Base-by-base conservation (phyloP, 2,113 vertebrate genomes). In the Gila orcuttii region DNA sequence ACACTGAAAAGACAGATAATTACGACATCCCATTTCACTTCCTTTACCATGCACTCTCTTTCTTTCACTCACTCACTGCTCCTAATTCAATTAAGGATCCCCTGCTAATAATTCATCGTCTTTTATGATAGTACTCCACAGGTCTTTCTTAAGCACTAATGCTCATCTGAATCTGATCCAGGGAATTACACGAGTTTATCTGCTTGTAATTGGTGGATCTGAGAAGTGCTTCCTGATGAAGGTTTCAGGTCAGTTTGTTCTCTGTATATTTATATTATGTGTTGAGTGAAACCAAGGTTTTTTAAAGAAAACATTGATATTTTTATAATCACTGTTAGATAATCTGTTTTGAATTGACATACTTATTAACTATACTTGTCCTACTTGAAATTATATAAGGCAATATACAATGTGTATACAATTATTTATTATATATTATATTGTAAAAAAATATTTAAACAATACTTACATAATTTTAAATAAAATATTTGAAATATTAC, bases 41-140 rank as follows among this genome's bases (percentile, higher is more conserved):
- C 19, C 10, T n/a, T 60, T 57, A 13, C 33, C 31, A 13, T 36
- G 25, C 6, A 0, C 33, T 25, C 36, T 57, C 55, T 21, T 19
- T 55, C 19, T 21, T 6, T 55, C 52, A 6, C 17, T 55, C 52
- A 4, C 68, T 71, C 19, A 21, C 33, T 36, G 19, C 55, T 79
- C 17, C 50, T 23, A 19, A 59, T 45, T 79, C 57, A 62, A 10
- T 79, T 79, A 64, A 45, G 23, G 23, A 28, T 45, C 59, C 78
- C 36, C 59, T 64, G 15, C 78, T 82, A 82, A 82, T 82, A 68
- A 62, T 62, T 19, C 28, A 79, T 47, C 8, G 17, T 82, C 45
- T 68, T 82, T 62, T 52, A 33, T 33, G 19, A 21, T 23, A 23
- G 25, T 13, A 6, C 79, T 68, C 55, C 12, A 25, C 11, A 9